These are phyloP conservation scores for Agrotis ipsilon DNA, from an alignment of 2,888 invertebrate species.

Conservation along the genomic window DNA sequence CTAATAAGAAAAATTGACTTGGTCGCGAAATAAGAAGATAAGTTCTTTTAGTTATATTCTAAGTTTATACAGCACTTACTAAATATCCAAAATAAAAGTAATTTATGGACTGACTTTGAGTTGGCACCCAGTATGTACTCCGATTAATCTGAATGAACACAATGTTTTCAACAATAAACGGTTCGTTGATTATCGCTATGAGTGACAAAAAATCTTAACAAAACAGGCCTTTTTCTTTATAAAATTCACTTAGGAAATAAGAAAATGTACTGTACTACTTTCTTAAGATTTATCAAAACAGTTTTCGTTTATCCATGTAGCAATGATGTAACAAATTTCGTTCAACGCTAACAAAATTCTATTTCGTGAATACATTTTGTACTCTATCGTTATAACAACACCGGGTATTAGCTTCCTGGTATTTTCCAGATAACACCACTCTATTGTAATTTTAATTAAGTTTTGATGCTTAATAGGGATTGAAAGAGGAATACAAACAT, in stretches of 20 bases:
- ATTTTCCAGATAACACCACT: constrained; percentile 53
- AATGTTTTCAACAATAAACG: neutral
- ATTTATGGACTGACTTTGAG: neutral
- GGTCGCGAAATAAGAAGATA: neutral
- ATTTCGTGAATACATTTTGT: constrained; percentile 30
- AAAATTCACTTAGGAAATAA: neutral
- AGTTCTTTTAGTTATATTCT: neutral
- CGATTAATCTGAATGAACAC: no score
- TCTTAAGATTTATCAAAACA: neutral
- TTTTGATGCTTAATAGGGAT: constrained; percentile 54
- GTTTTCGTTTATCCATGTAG: neutral
- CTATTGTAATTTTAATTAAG: constrained; percentile 62
- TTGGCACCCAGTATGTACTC: neutral
- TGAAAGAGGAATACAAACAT: constrained; percentile 38
- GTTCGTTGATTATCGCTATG: neutral
- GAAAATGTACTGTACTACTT: neutral
- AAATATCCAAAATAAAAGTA: neutral
- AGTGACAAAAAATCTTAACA: no score
- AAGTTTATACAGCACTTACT: neutral
- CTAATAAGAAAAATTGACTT: neutral
- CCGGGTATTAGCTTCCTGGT: constrained; percentile 33
- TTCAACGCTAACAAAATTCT: constrained; percentile 16
- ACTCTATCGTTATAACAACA: constrained; percentile 40
- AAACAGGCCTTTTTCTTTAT: no score
- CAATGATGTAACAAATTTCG: constrained; percentile 20